A percentile compares a stretch with the other conserved stretches of the same genome.
Conservation (phyloP, 2,888 invertebrate genomes). For the Drosophila picticornis region DNA sequence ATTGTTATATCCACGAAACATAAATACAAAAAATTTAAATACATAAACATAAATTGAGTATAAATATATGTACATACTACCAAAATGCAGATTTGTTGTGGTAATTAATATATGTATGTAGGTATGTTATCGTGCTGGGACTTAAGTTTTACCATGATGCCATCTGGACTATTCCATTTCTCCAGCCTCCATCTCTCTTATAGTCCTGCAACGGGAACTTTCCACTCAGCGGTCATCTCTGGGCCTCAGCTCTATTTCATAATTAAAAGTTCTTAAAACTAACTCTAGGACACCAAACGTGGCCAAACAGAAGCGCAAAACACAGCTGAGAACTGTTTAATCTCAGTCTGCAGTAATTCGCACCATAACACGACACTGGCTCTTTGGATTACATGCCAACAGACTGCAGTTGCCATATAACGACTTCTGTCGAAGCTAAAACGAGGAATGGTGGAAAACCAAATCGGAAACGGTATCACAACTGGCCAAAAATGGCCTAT, state of each 20-base stretch:
- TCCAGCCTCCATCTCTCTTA: neutral
- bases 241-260: neutral
- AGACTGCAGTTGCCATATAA: too few species aligned
- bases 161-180: neutral
- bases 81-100: neutral
- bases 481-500: too few species aligned
- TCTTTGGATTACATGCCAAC: too few species aligned
- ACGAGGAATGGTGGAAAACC: too few species aligned
- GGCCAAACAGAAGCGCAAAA: too few species aligned
- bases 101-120: neutral
- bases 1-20: conserved; percentile 18
- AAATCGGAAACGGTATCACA: too few species aligned
- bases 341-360: too few species aligned
- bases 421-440: too few species aligned
- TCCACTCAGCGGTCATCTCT: neutral
- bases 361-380: too few species aligned
- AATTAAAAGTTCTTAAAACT: neutral
- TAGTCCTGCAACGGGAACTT: neutral
- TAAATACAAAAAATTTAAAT: conserved; percentile 14
- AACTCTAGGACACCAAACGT: neutral
- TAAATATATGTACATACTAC: conserved; percentile 5
- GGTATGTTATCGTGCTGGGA: neutral
- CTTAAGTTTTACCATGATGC: neutral
- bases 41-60: neutral
- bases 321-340: too few species aligned